Evolutionary conservation across 37 sponge, comb jelly and placozoan species (phyloP), one percentile per base, ranked within the genome.

Genomic region (Dysidea cf. avara): DNA sequence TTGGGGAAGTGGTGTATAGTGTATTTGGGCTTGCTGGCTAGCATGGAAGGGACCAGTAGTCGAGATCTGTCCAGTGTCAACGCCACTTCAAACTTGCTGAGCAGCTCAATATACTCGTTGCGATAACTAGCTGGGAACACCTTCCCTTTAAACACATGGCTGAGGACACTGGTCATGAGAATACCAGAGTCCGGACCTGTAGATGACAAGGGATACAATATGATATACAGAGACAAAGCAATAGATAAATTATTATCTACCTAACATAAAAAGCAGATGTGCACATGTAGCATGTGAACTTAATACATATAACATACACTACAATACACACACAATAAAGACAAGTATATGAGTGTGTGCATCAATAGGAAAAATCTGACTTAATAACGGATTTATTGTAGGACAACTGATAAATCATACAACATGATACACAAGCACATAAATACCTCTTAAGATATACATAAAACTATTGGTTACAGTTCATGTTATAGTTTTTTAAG

Each of bases 41-140:
- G 95, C 65, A 75, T 66, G 63, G 95, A 94, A 20, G 95, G 95
- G 25, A 94, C 87, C 0, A 94, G 81, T 34, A 94, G 85, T 20
- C 72, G 71, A 33, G 83, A 64, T 9, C 72, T 36, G 48, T 90
- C 80, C 1, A 94, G 79, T 36, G 60, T 51, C 1, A 94, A 67
- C 17, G 95, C 95, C 50, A 94, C 95, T 70, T 94, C 95, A 43
- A 90, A 94, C 54, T 86, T 94, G 33, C 79, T 74, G 21, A 94
- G 78, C 6, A 94, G 85, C 39, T 94, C 86, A 18, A 86, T 69
- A 64, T 94, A 94, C 73, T 94, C 91, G 56, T 82, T 78, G 25
- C 80, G 75, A 35, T 82, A 68, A 14, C 60, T 48, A 36, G 78
- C 80, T 22, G 87, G 91, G 56, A 89, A 90, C n/a, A 86, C 50